Evolutionary conservation across 2,797 vertebrate genomes (phyloP).

Genomic region (Ispidina picta): DNA sequence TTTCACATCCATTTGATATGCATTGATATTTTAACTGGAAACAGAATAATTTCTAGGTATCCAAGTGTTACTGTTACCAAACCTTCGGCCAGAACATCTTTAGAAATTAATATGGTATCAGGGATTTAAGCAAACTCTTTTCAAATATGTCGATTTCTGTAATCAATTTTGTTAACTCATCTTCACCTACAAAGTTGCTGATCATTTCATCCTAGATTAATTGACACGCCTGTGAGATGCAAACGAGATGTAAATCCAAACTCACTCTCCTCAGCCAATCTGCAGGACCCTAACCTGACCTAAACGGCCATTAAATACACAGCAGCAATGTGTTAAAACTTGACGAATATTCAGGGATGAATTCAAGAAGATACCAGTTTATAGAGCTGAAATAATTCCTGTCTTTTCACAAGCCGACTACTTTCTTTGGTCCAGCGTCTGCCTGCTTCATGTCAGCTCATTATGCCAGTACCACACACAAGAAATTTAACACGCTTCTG

Average conservation of each 20-base stretch:
- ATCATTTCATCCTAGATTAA: not conserved
- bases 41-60: constrained; percentile 28
- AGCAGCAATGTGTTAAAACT: constrained; percentile 26
- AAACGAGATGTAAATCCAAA: constrained; percentile 14
- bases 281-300: constrained; percentile 9
- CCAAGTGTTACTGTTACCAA: constrained; percentile 6
- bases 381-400: constrained; percentile 18
- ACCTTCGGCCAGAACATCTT: not conserved
- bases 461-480: not conserved
- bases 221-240: not conserved
- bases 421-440: not conserved
- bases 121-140: not conserved
- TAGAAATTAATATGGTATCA: not conserved
- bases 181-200: not conserved
- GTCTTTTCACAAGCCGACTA: constrained; percentile 38
- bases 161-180: constrained; percentile 35
- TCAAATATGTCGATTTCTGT: not conserved
- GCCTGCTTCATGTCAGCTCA: not conserved
- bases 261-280: not conserved
- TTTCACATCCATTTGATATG: not conserved
- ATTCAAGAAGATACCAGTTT: constrained; percentile 7
- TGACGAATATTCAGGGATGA: constrained; percentile 13
- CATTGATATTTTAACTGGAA: constrained; percentile 26
- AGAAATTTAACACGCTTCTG: constrained; percentile 42
- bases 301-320: not conserved